phyloP scores from a whole-genome alignment of 2,113 vertebrate genomes.

The Tenrec ecaudatus region DNA sequence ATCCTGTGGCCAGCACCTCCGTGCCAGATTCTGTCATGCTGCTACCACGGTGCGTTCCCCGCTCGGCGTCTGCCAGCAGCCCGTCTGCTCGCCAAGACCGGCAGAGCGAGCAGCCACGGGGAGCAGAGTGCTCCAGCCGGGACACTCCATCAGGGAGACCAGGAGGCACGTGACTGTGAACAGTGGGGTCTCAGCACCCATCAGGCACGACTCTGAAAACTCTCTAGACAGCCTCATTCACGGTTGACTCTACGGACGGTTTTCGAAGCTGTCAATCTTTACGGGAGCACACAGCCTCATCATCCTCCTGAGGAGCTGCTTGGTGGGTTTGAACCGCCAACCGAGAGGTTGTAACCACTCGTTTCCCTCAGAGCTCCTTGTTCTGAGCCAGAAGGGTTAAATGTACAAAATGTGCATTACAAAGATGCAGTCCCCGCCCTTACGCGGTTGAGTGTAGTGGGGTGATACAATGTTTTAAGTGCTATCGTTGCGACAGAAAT shows the following conservation, averaged over 20 bases:
- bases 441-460: too few species aligned
- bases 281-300: not conserved
- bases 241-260: too few species aligned
- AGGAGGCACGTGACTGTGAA: conserved; percentile 1
- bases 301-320: not conserved
- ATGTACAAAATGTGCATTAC: too few species aligned
- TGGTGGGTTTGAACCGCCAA: not conserved
- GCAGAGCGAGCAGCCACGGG: conserved; percentile 78
- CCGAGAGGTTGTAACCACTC: not conserved
- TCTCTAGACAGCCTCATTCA: too few species aligned
- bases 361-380: not conserved
- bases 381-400: too few species aligned
- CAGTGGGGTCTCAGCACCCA: too few species aligned
- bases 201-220: too few species aligned
- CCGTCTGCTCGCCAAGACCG: conserved; percentile 89
- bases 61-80: conserved; percentile 87
- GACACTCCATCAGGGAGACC: conserved; percentile 63
- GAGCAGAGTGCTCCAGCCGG: conserved; percentile 76
- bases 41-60: conserved; percentile 87
- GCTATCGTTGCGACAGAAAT: too few species aligned
- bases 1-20: conserved; percentile 87
- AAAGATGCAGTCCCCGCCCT: too few species aligned
- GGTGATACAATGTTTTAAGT: too few species aligned
- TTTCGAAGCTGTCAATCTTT: not conserved
- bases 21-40: conserved; percentile 90